A percentile compares a stretch with the other conserved stretches of the same genome.
phyloP scores from a whole-genome alignment of 2,113 vertebrate genomes.

The Solenodon paradoxus region DNA sequence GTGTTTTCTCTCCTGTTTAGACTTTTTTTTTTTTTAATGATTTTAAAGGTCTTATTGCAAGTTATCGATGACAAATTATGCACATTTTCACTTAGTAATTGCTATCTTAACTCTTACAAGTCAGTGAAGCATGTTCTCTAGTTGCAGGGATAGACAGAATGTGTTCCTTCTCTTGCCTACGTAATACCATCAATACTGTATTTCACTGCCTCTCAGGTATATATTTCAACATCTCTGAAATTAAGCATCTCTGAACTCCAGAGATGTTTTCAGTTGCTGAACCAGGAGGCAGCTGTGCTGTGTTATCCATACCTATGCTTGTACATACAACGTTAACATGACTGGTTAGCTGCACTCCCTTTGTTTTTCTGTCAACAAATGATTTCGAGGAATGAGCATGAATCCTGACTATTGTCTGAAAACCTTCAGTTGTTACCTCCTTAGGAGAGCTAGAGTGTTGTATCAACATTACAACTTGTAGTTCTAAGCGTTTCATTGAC shows the following conservation, averaged over 20 bases:
- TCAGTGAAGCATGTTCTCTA: background rate
- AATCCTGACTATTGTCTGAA: constrained; percentile 10
- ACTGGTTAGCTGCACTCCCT: background rate
- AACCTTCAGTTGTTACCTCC: background rate
- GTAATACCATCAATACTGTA: background rate
- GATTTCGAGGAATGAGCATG: background rate
- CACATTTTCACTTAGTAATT: background rate
- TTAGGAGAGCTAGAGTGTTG: background rate
- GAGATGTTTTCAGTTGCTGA: background rate
- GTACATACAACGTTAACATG: background rate
- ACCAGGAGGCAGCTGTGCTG: background rate
- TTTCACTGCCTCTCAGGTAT: background rate
- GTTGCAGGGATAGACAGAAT: background rate
- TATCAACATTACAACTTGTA: background rate
- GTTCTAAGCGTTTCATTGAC: background rate
- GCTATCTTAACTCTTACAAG: background rate
- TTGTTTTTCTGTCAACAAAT: background rate
- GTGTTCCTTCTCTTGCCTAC: background rate
- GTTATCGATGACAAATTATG: background rate
- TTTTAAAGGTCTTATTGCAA: background rate
- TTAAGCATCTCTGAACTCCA: background rate
- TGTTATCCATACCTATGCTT: background rate
- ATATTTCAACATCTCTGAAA: background rate
- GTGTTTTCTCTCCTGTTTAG: background rate
- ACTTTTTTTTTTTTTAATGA: background rate